Percentiles rank a stretch among this genome's conserved stretches.
Evolutionary conservation across 2,888 invertebrate genomes (phyloP).

Genomic region (Anthoptus insignis): DNA sequence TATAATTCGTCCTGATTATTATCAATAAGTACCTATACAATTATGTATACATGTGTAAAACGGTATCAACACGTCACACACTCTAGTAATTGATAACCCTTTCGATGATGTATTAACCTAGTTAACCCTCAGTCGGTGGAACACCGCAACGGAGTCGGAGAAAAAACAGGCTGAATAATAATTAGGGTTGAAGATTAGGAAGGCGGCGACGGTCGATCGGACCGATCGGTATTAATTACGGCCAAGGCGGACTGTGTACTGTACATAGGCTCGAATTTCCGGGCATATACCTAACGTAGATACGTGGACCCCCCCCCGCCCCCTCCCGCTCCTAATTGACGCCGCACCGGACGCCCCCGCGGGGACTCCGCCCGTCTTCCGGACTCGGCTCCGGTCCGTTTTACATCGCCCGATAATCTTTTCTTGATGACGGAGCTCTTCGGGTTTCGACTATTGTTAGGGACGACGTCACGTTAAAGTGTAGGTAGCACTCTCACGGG

Average conservation of each 20-base stretch:
- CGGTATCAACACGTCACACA: too few species aligned
- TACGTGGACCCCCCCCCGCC: constrained; percentile 60
- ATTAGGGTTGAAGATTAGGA: constrained; percentile 56
- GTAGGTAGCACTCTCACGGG: too few species aligned
- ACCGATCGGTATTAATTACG: constrained; percentile 73
- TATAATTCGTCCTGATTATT: too few species aligned
- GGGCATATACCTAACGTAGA: constrained; percentile 70
- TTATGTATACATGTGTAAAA: too few species aligned
- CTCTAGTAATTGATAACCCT: too few species aligned
- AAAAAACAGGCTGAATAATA: constrained; percentile 48
- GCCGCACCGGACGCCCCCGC: constrained; percentile 79
- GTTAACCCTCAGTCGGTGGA: background rate
- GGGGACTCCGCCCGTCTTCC: constrained; percentile 76
- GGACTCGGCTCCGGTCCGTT: constrained; percentile 62
- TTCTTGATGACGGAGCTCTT: constrained; percentile 74
- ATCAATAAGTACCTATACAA: too few species aligned
- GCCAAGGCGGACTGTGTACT: constrained; percentile 60
- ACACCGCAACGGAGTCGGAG: background rate
- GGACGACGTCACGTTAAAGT: background rate
- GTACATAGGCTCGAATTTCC: constrained; percentile 79
- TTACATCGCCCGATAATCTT: constrained; percentile 83
- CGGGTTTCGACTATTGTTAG: constrained; percentile 11
- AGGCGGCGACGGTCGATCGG: constrained; percentile 43
- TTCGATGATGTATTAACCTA: background rate
- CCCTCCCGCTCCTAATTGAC: constrained; percentile 80